A percentile compares a stretch with the other conserved stretches of the same genome.
Conservation (phyloP, 2,888 invertebrate genomes). For the Metopia argyrocephala region DNA sequence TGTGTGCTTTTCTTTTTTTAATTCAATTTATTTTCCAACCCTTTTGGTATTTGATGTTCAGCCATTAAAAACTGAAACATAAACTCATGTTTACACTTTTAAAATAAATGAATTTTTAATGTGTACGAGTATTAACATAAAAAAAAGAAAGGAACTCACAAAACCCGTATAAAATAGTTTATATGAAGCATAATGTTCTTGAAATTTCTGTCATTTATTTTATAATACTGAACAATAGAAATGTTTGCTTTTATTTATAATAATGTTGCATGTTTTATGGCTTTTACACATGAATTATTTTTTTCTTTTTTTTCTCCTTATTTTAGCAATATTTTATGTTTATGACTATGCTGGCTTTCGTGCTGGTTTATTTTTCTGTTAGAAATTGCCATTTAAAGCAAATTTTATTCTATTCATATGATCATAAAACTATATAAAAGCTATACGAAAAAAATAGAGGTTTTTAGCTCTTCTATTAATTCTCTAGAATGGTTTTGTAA, state of each 20-base stretch:
- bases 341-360: neutral
- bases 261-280: slow-evolving; percentile 6
- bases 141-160: neutral
- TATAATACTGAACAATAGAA: neutral
- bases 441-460: neutral
- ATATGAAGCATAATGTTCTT: neutral
- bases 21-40: slow-evolving; percentile 20
- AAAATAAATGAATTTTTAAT: slow-evolving; percentile 53
- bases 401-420: neutral
- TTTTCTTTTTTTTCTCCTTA: too few relatives aligned
- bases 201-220: neutral
- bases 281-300: neutral
- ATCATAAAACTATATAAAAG: neutral
- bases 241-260: slow-evolving; percentile 1
- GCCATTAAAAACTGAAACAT: slow-evolving; percentile 43
- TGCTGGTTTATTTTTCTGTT: neutral
- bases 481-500: neutral
- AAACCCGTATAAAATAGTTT: neutral
- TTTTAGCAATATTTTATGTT: neutral
- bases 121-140: slow-evolving; percentile 2
- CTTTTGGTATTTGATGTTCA: slow-evolving; percentile 21
- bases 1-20: neutral
- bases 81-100: slow-evolving; percentile 53
- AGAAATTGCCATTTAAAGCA: neutral
- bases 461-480: slow-evolving; percentile 10